Base-by-base conservation (phyloP, 2,797 vertebrate genomes). In the Graptemys geographica region DNA sequence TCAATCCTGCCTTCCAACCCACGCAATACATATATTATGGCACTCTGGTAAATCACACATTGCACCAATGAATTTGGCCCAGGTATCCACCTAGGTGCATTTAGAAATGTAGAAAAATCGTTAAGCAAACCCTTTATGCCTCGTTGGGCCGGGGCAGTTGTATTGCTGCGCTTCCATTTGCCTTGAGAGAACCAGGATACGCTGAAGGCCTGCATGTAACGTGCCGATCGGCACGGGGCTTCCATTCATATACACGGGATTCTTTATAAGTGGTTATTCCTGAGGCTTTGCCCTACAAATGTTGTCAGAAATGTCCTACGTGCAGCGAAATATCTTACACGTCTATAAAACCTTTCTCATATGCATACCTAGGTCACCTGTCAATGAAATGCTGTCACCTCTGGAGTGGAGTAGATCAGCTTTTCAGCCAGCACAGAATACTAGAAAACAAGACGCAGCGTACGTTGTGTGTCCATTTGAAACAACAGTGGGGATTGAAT, bases 401-500 rank as follows among this genome's bases (percentile, higher is more conserved):
- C 15, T 33, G 31, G 59, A 62, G 15, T 33, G 59, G 59, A 62
- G 59, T 31, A 33, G 31, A 33, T 13, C 59, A 28, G 86, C 0
- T 0, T 44, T 76, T 95, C 84, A 52, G 44, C 49, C 57, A 37
- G 88, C 55, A 49, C 49, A 41, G 81, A 90, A 82, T 2, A 0
- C 4, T 5, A 87, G 47, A 1, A 0, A 94, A 55, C 79, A 4
- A 52, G 95, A 95, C 91, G 86, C 27, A 90, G 82, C 89, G 31
- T 33, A 91, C 47, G 37, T 83, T 83, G 79, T 80, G 93, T 72
- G 65, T 90, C 89, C 81, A 86, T 88, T 84, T 95, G 90, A 44
- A 95, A 87, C 86, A 65, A 86, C 74, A 95, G 93, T 88, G 94
- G 79, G 95, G 93, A 93, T 90, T 93, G 95, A 69, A 89, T 95